Evolutionary conservation across 2,797 vertebrate genomes (phyloP).

Genomic region (Streptopelia turtur): DNA sequence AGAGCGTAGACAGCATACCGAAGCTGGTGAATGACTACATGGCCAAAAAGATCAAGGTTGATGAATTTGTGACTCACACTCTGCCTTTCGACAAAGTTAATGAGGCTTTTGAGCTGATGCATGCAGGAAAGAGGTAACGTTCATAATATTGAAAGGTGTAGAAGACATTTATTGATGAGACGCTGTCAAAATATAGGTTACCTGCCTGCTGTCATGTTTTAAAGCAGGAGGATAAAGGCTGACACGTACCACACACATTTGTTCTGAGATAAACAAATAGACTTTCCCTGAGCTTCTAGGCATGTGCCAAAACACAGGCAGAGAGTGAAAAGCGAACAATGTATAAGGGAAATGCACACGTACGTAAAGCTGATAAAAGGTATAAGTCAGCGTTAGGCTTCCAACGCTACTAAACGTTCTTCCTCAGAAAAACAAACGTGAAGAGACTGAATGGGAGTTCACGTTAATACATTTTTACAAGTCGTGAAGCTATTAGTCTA

Average conservation of each 20-base stretch:
- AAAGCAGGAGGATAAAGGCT: neutral
- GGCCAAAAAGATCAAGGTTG: conserved; percentile 94
- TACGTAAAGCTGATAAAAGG: neutral
- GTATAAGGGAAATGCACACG: neutral
- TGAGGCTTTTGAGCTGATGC: conserved; percentile 93
- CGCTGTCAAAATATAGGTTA: neutral
- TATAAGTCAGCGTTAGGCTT: neutral
- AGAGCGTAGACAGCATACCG: conserved; percentile 92
- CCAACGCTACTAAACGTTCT: neutral
- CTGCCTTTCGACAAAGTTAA: conserved; percentile 92
- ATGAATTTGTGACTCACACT: conserved; percentile 93
- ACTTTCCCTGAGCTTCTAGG: neutral
- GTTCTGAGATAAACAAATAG: neutral
- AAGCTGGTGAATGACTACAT: conserved; percentile 94
- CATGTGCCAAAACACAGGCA: neutral
- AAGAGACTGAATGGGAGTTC: neutral
- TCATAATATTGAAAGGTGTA: neutral
- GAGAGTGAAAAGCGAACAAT: neutral
- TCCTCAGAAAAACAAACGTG: neutral
- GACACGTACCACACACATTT: accelerated
- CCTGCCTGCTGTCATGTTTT: neutral
- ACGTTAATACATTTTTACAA: neutral
- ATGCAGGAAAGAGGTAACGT: conserved; percentile 88
- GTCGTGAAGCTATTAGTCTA: neutral
- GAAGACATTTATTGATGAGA: neutral